Evolutionary conservation across 2,888 invertebrate species (phyloP).

Genomic region (Andrena hattorfiana): DNA sequence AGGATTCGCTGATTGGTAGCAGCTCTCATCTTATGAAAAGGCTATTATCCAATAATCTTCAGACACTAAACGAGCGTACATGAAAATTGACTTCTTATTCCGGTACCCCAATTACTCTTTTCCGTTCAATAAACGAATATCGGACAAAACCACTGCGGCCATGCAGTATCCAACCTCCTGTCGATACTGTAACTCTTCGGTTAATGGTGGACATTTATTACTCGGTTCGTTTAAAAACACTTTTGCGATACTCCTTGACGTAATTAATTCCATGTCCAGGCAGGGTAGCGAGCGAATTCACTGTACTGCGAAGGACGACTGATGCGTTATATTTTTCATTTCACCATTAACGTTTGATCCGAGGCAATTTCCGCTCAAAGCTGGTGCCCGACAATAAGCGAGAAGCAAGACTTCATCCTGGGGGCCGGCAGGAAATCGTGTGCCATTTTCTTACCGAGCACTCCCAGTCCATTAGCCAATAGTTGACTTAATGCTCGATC

Average conservation of each 20-base stretch:
- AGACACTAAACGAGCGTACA: not conserved
- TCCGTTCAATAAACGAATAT: not conserved
- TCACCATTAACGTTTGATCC: conserved; percentile 27
- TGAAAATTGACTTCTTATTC: not conserved
- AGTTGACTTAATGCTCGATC: conserved; percentile 73
- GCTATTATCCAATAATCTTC: no score
- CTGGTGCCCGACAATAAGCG: conserved; percentile 29
- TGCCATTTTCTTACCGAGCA: conserved; percentile 59
- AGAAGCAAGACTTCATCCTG: conserved; percentile 22
- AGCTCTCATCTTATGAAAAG: not conserved
- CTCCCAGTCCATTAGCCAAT: conserved; percentile 71
- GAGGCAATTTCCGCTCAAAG: conserved; percentile 38
- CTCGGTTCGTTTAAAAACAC: not conserved
- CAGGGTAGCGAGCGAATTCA: not conserved
- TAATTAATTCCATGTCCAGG: not conserved
- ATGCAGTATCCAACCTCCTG: not conserved
- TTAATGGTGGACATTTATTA: not conserved
- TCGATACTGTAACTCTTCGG: not conserved
- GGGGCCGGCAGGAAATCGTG: conserved; percentile 47
- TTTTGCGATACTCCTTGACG: not conserved
- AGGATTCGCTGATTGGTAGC: not conserved
- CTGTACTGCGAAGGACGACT: no score
- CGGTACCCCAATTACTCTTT: not conserved
- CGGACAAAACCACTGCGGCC: not conserved
- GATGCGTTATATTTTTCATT: conserved; percentile 9